These are phyloP conservation scores for Echiichthys vipera DNA, from an alignment of 2,797 vertebrate species.

Conservation along the genomic window DNA sequence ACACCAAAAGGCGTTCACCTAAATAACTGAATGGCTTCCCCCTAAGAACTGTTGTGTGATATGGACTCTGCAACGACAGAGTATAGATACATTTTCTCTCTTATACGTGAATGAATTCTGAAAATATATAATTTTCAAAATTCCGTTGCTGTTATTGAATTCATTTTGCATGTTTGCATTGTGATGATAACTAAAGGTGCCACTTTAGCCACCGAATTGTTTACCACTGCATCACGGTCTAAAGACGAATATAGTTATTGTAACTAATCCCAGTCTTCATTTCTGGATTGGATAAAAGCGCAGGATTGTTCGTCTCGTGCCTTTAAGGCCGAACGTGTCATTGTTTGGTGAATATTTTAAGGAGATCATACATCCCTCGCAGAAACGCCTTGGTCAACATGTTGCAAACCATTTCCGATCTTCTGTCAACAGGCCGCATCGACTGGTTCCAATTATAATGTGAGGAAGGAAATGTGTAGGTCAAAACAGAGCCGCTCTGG, in stretches of 20 bases:
- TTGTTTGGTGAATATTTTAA: constrained; percentile 26
- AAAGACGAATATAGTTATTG: not conserved
- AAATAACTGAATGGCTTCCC: not conserved
- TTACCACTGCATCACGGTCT: not conserved
- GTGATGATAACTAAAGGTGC: not conserved
- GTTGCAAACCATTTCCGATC: constrained; percentile 70
- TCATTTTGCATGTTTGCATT: not conserved
- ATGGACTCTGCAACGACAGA: not conserved
- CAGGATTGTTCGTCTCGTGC: constrained; percentile 6
- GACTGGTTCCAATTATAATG: constrained; percentile 81
- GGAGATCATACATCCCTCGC: constrained; percentile 37
- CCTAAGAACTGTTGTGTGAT: not conserved
- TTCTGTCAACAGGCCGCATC: constrained; percentile 72
- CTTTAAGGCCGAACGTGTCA: constrained; percentile 13
- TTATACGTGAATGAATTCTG: not conserved
- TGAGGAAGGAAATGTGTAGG: constrained; percentile 63
- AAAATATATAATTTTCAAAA: not conserved
- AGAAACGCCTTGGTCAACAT: constrained; percentile 50
- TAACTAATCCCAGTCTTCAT: not conserved
- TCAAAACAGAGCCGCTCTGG: constrained; percentile 64
- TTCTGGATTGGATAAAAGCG: constrained; percentile 24
- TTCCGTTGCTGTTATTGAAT: not conserved
- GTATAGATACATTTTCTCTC: not conserved
- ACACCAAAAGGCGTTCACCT: not conserved
- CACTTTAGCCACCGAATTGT: not conserved